Base-by-base conservation (phyloP, 2,888 invertebrate genomes). In the Melolontha melolontha region DNA sequence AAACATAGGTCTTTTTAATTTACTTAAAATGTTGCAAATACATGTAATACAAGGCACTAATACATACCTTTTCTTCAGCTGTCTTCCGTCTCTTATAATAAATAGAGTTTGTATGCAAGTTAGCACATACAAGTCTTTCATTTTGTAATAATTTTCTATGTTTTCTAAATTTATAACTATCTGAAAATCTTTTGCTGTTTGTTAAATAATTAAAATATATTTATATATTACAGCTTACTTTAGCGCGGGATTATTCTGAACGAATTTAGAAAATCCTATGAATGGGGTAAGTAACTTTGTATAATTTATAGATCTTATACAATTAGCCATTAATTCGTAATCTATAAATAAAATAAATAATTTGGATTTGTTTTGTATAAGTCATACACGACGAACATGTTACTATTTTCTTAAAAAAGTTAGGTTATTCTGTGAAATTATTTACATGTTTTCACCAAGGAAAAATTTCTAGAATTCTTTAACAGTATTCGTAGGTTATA, bases 1-100 rank as follows among this genome's bases (percentile, higher is more conserved):
- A 80, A 82, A 72, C 68, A 73, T 67, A 57, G 50, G 22, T 22
- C 22, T 22, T 22, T 22, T 16, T n/a, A 27, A 50, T 14, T 12
- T 49, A 49, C 7, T 10, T 11, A 29, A 54, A 34, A 54, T 7
- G 1, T 44, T 44, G 29, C n/a, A n/a, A 54, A 67, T 47, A 39
- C 10, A 59, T 10, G 47, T 39, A 51, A 8, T 6, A 5, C 10
- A 52, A 40, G 14, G n/a, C 8, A 44, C 16, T 41, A 59, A 44
- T 27, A 14, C 62, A 73, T 80, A 90, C 91, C 84, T 85, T 87
- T 82, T 90, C 89, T 74, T 90, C 90, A 0, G 83, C 84, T 34
- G 87, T 85, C 85, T 87, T 89, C 72, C 90, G 83, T 74, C 90
- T 87, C 77, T 90, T 91, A 42, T 79, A 85, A 68, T 79, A 80